Evolutionary conservation across 2,113 vertebrate genomes (phyloP), one percentile per base, ranked within the genome.

Genomic region (Excalfactoria chinensis): DNA sequence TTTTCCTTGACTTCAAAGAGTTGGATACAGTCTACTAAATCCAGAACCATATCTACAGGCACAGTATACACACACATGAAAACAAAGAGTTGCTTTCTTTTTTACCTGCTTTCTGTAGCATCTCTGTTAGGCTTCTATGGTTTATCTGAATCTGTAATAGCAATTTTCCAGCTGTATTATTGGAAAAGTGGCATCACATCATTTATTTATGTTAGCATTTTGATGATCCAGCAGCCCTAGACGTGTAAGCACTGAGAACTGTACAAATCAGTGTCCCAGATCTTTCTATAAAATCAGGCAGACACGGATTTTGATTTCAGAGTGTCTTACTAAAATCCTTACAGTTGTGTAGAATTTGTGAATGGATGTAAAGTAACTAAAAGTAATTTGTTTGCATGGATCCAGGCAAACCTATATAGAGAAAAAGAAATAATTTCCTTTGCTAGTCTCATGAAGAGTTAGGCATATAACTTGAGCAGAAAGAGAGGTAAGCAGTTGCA

Each of bases 371-470:
- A 34, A 11, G 28, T 72, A 16, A 49, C 15, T 66, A 30, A 18
- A 28, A 82, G 19, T 59, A 26, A 46, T 58, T 55, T 8, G 15
- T 76, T 89, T 87, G 26, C 41, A 73, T 11, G 89, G 44, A 49
- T 75, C 10, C 41, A 79, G n/a, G 63, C 73, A 89, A 93, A 80
- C 1, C 12, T 5, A 9, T 69, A n/a, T 32, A 64, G 64, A 66
- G 35, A 51, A 43, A 83, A 79, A 4, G 28, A 51, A 89, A 69
- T 20, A 1, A 7, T 49, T 85, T 82, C 14, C 88, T 25, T 93
- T 71, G 66, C 76, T 96, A 67, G 88, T 94, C 30, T 96, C 41
- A 83, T 49, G 89, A 93, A 64, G 25, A 70, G 26, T 64, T 82
- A 49, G 19, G 30, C 43, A 63, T 51, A 67, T 26, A 70, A 32